These are phyloP conservation scores for Meiosimyza platycephala DNA, from an alignment of 2,888 invertebrate species.

Conservation along the genomic window DNA sequence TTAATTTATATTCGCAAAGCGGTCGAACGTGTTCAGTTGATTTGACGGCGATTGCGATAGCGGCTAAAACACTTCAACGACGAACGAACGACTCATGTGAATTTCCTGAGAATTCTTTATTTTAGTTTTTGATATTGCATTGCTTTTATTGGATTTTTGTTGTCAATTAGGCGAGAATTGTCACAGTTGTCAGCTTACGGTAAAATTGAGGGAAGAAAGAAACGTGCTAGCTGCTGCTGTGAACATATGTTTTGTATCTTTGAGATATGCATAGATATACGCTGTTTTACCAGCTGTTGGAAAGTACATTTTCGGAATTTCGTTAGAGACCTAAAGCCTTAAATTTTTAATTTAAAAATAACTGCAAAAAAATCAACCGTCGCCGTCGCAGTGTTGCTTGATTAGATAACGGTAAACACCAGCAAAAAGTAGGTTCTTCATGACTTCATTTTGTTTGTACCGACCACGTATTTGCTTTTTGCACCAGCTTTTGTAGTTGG, in stretches of 20 bases:
- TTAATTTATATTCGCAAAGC: conserved; percentile 19
- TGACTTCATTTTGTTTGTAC: no score
- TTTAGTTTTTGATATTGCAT: not conserved
- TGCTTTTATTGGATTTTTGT: not conserved
- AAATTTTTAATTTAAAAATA: not conserved
- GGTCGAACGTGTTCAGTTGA: conserved; percentile 5
- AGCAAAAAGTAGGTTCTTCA: no score
- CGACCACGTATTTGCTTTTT: not conserved
- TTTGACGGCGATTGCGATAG: conserved; percentile 1
- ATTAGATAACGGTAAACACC: conserved; percentile 14
- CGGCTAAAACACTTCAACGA: not conserved
- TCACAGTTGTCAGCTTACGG: conserved; percentile 7
- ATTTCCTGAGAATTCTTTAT: conserved; percentile 15
- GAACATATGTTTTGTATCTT: conserved; percentile 3
- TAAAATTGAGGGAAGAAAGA: conserved; percentile 4
- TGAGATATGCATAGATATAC: not conserved
- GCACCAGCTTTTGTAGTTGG: not conserved
- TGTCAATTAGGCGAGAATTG: not conserved
- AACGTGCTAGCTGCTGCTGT: conserved; percentile 6
- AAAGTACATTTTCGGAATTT: not conserved
- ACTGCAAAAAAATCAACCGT: not conserved
- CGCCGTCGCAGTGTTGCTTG: conserved; percentile 7
- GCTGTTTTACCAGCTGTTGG: not conserved
- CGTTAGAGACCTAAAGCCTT: not conserved
- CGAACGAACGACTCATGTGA: conserved; percentile 24